phyloP scores from a whole-genome alignment of 2,113 vertebrate genomes.

The Caracal caracal region DNA sequence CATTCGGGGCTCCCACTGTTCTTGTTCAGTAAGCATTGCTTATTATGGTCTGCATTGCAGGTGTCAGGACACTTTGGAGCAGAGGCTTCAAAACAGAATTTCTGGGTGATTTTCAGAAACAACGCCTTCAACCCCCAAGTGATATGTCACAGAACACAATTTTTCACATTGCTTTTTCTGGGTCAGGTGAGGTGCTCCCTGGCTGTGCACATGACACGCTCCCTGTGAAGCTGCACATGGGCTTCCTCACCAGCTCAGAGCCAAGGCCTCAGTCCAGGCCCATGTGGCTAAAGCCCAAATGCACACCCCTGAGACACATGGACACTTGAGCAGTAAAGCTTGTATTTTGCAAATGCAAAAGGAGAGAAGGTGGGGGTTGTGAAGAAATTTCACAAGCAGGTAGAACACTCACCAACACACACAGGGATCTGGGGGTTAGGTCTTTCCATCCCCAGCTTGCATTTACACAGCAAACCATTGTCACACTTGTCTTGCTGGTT shows the following conservation, averaged over 20 bases:
- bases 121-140: not conserved
- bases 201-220: not conserved
- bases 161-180: not conserved
- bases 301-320: not conserved
- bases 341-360: not conserved
- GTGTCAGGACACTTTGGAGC: not conserved
- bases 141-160: not conserved
- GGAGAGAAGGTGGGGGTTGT: not conserved
- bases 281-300: not conserved
- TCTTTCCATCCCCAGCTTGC: not conserved
- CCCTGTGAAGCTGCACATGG: not conserved
- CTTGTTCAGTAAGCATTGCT: not conserved
- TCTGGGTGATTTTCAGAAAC: conserved; percentile 12
- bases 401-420: conserved; percentile 59
- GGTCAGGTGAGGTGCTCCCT: not conserved
- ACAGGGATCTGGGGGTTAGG: rapidly evolving
- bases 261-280: not conserved
- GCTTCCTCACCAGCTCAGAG: not conserved
- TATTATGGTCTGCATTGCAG: not conserved
- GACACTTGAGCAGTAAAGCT: not conserved
- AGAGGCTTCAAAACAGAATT: conserved; percentile 60
- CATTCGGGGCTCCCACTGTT: rapidly evolving
- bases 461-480: not conserved
- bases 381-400: not conserved
- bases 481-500: rapidly evolving